Base-by-base conservation (phyloP, 2,113 vertebrate genomes). In the Echinops telfairi region DNA sequence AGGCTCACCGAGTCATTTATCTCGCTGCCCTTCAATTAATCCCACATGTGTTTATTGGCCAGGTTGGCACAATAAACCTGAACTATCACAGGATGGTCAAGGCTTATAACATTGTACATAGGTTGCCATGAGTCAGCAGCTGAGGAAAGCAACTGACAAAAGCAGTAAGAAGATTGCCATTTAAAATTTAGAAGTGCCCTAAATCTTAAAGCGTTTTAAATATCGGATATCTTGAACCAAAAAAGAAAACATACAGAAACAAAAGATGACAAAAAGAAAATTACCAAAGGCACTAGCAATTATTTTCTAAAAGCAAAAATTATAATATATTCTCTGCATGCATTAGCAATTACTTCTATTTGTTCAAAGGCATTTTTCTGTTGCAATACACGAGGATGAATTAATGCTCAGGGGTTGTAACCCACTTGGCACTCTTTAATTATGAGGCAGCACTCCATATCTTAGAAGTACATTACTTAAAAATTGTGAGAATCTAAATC, bases 341-440 rank as follows among this genome's bases (percentile, higher is more conserved):
- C 14, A 83, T 38, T 83, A 66, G 95, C 20, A 88, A 94, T 91
- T 88, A 60, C 25, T 75, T 77, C 33, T 89, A 66, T 91, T 87
- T 94, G 15, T 47, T 89, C 70, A 71, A 84, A 91, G 0, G 1
- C 53, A 6, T 66, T 84, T 36, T 94, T 93, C 83, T 95, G 73
- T 7, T 91, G 20, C 29, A 95, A 73, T 53, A 75, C 11, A 29
- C 73, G 78, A 78, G 64, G 36, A 60, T 95, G 95, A 96, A 91
- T 96, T 96, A 93, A 94, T 81, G 40, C 38, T 43, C 92, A 77
- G 4, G 11, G 76, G 83, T 60, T 89, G 11, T 33, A 91, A 75
- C 57, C n/a, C 62, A 94, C 38, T 80, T 93, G 58, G 88, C 38
- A 80, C 1, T 75, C 78, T 93, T 93, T 90, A 96, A 93, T 95